Percentiles rank a stretch among this genome's conserved stretches.
Evolutionary conservation across 2,113 vertebrate species (phyloP).

Genomic region (Lampris megalopsis): DNA sequence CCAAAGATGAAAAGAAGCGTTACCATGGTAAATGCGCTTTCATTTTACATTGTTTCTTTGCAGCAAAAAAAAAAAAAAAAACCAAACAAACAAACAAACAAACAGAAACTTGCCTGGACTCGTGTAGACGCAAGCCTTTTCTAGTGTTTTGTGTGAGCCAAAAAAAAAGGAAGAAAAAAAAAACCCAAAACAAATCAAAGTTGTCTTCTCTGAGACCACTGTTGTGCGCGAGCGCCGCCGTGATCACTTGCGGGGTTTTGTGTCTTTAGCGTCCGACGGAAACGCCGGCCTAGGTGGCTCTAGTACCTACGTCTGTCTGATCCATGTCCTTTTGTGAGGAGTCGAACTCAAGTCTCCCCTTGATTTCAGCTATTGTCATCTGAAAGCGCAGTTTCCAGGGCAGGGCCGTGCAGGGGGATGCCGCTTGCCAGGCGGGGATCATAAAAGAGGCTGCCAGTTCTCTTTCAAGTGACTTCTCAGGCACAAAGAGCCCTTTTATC

Average conservation of each 20-base stretch:
- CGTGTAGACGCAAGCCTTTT: conserved; percentile 27
- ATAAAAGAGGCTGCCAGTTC: conserved; percentile 84
- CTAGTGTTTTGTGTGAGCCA: conserved; percentile 9
- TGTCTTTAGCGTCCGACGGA: conserved; percentile 14
- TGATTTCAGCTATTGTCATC: conserved; percentile 73
- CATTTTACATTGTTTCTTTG: conserved; percentile 63
- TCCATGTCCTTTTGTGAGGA: conserved; percentile 51
- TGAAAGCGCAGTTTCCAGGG: conserved; percentile 80
- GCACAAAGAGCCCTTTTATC: conserved; percentile 84
- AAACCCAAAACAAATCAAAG: too few species aligned
- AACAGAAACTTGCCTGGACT: background rate
- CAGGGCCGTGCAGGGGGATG: conserved; percentile 71
- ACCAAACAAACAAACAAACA: too few species aligned
- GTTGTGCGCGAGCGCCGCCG: too few species aligned
- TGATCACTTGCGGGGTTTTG: conserved; percentile 21
- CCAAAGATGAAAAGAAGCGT: conserved; percentile 84
- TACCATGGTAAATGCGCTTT: conserved; percentile 85
- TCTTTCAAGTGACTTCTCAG: conserved; percentile 85
- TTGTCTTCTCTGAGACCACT: too few species aligned
- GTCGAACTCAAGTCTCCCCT: conserved; percentile 49
- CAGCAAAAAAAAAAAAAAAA: background rate
- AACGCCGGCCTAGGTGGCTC: conserved; percentile 11
- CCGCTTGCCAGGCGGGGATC: conserved; percentile 75
- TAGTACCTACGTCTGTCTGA: conserved; percentile 11
- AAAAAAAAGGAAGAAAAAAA: background rate